A percentile compares a stretch with the other conserved stretches of the same genome.
phyloP scores from a whole-genome alignment of 2,113 vertebrate species.

The Anser cygnoides region DNA sequence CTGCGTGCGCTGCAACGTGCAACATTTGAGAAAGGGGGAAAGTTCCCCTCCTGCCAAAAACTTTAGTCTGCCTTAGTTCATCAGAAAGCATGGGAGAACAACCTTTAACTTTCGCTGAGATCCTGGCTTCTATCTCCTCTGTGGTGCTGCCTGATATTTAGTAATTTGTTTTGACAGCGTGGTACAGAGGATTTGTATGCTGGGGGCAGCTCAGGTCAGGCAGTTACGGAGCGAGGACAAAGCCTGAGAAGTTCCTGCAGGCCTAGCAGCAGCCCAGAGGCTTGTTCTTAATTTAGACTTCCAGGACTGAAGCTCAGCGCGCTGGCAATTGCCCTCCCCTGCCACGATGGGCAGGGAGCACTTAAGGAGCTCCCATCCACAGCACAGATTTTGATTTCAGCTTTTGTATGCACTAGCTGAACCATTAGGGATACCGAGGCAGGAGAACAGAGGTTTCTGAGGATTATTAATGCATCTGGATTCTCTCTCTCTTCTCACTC shows the following conservation, averaged over 20 bases:
- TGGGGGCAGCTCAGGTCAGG: slow-evolving; percentile 53
- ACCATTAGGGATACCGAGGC: neutral
- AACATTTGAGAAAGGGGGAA: neutral
- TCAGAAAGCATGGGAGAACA: slow-evolving; percentile 9
- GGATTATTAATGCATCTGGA: neutral
- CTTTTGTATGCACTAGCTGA: neutral
- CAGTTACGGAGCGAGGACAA: neutral
- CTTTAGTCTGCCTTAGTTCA: neutral
- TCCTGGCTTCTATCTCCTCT: neutral
- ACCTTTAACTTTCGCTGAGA: neutral
- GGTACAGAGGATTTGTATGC: slow-evolving; percentile 22
- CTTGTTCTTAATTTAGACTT: slow-evolving; percentile 63
- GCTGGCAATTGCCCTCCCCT: neutral
- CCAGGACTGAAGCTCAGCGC: slow-evolving; percentile 18
- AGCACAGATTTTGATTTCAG: slow-evolving; percentile 2
- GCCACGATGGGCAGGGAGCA: neutral
- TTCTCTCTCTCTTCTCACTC: neutral
- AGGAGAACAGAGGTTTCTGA: neutral
- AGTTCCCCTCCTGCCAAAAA: neutral
- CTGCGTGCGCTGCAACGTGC: accelerated
- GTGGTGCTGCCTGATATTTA: neutral
- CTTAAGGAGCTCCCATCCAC: neutral
- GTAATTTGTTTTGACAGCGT: slow-evolving; percentile 55
- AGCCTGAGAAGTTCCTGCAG: slow-evolving; percentile 38
- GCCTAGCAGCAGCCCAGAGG: slow-evolving; percentile 38